Base-by-base conservation (phyloP, 2,888 invertebrate species). In the Schizotus pectinicornis region DNA sequence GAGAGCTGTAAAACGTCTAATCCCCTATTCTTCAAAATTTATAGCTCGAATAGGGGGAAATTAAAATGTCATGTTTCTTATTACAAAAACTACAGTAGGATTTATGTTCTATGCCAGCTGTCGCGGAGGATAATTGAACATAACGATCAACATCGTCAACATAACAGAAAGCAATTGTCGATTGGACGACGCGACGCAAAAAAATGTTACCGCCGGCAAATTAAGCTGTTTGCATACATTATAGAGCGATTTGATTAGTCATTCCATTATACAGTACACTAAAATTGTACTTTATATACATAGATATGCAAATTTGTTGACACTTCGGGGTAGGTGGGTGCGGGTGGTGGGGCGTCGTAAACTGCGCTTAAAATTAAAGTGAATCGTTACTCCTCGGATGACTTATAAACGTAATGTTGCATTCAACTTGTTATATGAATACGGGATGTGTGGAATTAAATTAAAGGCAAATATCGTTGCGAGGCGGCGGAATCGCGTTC, bases 371-470 rank as follows among this genome's bases (percentile, higher is more conserved):
- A 64, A 68, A 67, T 65, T 67, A 67, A 64, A 66, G 62, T 60
- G 62, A 63, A 62, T 65, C 65, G 65, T 66, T 67, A 62, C 59
- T 59, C 55, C 59, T 48, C 32, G 62, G 65, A 61, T 67, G 65
- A 69, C 69, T 68, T 68, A 69, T 67, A 70, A 71, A 70, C 62
- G 67, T 71, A 67, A 69, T 68, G 63, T 62, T 63, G 64, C 68
- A 68, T 73, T 71, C 70, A 74, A 73, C 72, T 74, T 69, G 68
- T 68, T 70, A 69, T 69, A 64, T 63, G 67, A 70, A 69, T 68
- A 65, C 65, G 55, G 50, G 59, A 64, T 62, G 65, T 61, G 68
- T 63, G 63, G 61, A 71, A 75, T 74, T 73, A 74, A 74, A 72
- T 74, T 71, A 73, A 71, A 69, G 62, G 68, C 69, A 73, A 68